Conservation (phyloP, 2,113 vertebrate genomes). For the Gallinago undulata region DNA sequence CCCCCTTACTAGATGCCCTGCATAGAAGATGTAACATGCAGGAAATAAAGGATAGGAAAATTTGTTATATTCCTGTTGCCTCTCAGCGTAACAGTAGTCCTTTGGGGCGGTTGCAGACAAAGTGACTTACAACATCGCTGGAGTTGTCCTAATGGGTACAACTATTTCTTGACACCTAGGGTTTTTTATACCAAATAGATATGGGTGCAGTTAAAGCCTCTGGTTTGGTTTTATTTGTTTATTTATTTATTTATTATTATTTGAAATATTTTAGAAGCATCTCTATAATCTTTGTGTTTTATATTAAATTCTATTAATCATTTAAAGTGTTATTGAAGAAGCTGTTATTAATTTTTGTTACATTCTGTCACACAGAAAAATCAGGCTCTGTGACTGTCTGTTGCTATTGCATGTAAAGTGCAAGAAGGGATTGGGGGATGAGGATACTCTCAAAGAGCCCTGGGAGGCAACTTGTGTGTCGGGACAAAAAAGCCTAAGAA, state of each 20-base stretch:
- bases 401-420: not conserved
- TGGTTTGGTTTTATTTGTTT: too few relatives aligned
- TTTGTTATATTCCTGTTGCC: not conserved
- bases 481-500: not conserved
- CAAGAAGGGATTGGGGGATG: fast-evolving
- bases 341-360: not conserved
- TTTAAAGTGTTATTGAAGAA: not conserved
- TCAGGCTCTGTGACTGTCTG: not conserved
- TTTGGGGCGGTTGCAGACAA: not conserved
- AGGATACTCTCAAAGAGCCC: not conserved
- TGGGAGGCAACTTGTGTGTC: not conserved
- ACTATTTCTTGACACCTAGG: not conserved
- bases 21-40: not conserved
- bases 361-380: not conserved
- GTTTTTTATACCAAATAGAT: not conserved
- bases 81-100: not conserved
- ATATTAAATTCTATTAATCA: not conserved
- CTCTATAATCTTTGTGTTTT: not conserved
- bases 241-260: not conserved
- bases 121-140: not conserved
- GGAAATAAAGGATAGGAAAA: not conserved
- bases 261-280: not conserved
- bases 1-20: not conserved
- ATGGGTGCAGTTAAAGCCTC: not conserved
- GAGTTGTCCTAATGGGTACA: not conserved